Evolutionary conservation across 1,140 invertebrate genomes (phyloP), one percentile per base, ranked within the genome.

Genomic region (Portunus trituberculatus): DNA sequence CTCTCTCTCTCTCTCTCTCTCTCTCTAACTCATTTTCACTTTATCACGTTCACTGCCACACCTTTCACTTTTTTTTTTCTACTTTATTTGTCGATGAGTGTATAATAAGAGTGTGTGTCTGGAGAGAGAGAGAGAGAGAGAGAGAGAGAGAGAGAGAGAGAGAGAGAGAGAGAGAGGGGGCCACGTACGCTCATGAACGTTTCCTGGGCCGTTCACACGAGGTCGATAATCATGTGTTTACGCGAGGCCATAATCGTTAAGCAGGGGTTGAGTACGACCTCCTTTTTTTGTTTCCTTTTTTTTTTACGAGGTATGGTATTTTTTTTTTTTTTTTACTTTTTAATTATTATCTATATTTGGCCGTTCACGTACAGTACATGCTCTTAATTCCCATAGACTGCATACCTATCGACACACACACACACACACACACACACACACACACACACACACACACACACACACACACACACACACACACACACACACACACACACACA

Each of bases 401-500:
- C 39, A 39, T 39, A 39, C 39, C 39, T 6, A 39, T 39, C 39
- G 1, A 76, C 67, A 76, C 67, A 76, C 67, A 76, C 67, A 76
- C 67, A 76, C 67, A 76, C 67, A 76, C 67, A 25, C 67, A 25
- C 7, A 76, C 59, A 76, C 59, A 76, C 59, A 76, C 59, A 76
- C 59, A 10, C 4, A 25, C 59, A 8, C 59, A 52, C 59, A 25
- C 20, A 76, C 10, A 76, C 20, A 76, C 7, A 52, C 7, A 76
- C 20, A 20, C 20, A 25, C 59, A 76, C 20, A 8, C 7, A 76
- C 3, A 25, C 10, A 76, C 10, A 25, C 10, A 76, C 7, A 25
- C 59, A 76, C 67, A 76, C 67, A 76, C 67, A 76, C 67, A 76
- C 67, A 76, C 67, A 76, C 67, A 76, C 67, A 25, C 67, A 25